phyloP scores from a whole-genome alignment of 2,888 invertebrate species.

The Nowickia ferox region DNA sequence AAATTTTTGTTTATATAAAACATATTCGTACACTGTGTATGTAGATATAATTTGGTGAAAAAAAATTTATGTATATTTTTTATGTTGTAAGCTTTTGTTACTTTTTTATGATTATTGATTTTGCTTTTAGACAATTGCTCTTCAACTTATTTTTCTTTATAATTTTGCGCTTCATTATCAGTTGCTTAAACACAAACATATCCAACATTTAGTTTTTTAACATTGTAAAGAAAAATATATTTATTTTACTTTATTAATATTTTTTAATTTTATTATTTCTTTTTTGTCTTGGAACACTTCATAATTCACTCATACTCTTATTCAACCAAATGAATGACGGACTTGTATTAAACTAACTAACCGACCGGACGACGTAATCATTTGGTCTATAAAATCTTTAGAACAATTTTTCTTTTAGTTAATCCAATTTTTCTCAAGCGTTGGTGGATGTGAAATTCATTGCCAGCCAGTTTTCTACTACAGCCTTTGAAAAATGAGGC shows the following conservation, averaged over 20 bases:
- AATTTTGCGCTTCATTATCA: conserved; percentile 12
- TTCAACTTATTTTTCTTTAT: conserved; percentile 13
- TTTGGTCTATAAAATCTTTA: conserved; percentile 60
- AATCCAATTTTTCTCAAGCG: conserved; percentile 47
- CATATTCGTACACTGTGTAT: not conserved
- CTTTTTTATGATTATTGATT: conserved; percentile 22
- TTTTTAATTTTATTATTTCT: not conserved
- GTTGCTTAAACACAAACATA: conserved; percentile 22
- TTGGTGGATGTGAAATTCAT: conserved; percentile 67
- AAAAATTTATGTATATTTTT: not conserved
- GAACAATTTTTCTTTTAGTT: conserved; percentile 37
- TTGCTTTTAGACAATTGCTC: conserved; percentile 1
- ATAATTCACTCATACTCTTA: conserved; percentile 48
- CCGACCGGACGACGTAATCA: conserved; percentile 53
- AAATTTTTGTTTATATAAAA: not conserved
- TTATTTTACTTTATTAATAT: conserved; percentile 3
- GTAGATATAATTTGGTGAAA: not conserved
- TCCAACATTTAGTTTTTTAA: conserved; percentile 15
- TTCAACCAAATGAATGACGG: conserved; percentile 48
- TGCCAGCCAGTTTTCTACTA: conserved; percentile 60
- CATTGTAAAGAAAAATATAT: not conserved
- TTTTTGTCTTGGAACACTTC: conserved; percentile 6
- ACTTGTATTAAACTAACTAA: conserved; percentile 51
- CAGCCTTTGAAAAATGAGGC: conserved; percentile 23
- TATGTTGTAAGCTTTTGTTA: conserved; percentile 15